These are phyloP conservation scores for Eira barbara DNA, from an alignment of 2,113 vertebrate species.

Conservation along the genomic window DNA sequence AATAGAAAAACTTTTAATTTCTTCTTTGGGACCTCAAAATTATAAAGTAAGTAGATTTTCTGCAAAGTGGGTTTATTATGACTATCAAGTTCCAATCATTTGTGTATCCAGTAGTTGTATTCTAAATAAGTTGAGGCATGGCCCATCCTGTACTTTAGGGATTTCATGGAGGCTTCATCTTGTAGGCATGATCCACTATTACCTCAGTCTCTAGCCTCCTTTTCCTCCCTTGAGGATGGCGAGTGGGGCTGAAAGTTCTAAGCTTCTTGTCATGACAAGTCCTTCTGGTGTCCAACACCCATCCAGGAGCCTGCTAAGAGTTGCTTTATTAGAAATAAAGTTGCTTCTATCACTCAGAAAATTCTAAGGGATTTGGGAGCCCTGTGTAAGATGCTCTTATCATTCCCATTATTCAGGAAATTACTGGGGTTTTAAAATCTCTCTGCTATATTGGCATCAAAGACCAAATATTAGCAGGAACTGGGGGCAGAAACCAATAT, in stretches of 20 bases:
- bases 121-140: background rate
- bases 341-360: background rate
- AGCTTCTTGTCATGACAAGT: background rate
- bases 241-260: background rate
- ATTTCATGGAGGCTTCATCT: background rate
- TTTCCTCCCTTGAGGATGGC: background rate
- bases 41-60: background rate
- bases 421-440: background rate
- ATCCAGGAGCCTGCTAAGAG: background rate
- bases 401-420: background rate
- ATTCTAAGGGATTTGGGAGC: background rate
- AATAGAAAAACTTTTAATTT: background rate
- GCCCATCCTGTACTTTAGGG: background rate
- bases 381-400: background rate
- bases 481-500: background rate
- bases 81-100: background rate
- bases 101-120: background rate
- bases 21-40: background rate
- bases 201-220: background rate
- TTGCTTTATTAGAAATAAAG: background rate
- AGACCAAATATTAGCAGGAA: background rate
- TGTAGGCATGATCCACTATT: background rate
- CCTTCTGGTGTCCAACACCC: background rate
- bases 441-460: background rate
- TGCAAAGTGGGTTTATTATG: background rate